Conservation (phyloP, 2,888 invertebrate species). For the Heliconius cydno region DNA sequence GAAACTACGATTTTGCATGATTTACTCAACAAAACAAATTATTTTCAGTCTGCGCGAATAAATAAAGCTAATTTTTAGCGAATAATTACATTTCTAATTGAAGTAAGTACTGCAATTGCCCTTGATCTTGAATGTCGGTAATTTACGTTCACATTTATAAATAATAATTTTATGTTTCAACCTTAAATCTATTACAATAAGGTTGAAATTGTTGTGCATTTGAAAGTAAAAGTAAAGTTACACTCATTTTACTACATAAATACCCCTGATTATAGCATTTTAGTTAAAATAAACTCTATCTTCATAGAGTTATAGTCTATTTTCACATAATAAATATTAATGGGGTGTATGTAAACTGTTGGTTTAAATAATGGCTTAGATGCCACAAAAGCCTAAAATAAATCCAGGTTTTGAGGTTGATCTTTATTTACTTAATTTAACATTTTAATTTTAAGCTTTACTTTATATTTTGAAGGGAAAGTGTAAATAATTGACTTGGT, state of each 20-base stretch:
- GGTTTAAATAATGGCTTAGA: slow-evolving; percentile 22
- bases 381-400: slow-evolving; percentile 19
- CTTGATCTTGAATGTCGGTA: slow-evolving; percentile 58
- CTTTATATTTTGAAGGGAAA: not conserved
- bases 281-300: not conserved
- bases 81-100: slow-evolving; percentile 41
- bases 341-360: slow-evolving; percentile 23
- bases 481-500: not conserved
- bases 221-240: slow-evolving; percentile 39
- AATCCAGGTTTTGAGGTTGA: slow-evolving; percentile 24
- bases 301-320: not conserved
- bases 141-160: slow-evolving; percentile 45
- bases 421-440: slow-evolving; percentile 4
- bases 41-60: slow-evolving; percentile 16
- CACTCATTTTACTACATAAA: slow-evolving; percentile 47
- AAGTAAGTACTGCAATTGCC: slow-evolving; percentile 46
- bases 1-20: not conserved
- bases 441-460: not conserved
- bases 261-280: not conserved
- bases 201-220: slow-evolving; percentile 16
- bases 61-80: slow-evolving; percentile 41
- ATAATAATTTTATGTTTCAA: slow-evolving; percentile 9
- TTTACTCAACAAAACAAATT: slow-evolving; percentile 15
- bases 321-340: slow-evolving; percentile 5
- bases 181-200: fast-evolving